Evolutionary conservation across 1,140 invertebrate genomes (phyloP), one percentile per base, ranked within the genome.

Genomic region (Phymorhynchus buccinoides): DNA sequence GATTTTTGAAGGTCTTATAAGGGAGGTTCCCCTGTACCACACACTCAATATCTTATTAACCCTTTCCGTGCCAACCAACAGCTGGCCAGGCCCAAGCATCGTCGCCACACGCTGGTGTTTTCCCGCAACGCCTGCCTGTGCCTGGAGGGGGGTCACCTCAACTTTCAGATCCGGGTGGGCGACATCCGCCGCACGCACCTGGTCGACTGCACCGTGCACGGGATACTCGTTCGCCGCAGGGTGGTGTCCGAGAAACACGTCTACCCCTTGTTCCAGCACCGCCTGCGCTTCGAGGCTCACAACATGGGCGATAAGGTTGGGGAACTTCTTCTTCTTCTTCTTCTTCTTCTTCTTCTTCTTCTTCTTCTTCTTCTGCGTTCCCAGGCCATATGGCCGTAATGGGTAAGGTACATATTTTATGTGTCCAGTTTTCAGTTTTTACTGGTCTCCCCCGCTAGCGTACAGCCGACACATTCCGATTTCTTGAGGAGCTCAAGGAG

Each of bases 121-220:
- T 88, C 85, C 52, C 88, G 91, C 66, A 91, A 89, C 44, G 91
- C 91, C 4, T 90, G 90, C n/a, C 87, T 93, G 1, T 90, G 91
- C 90, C 95, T 96, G 89, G 94, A 97, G 82, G 91, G 94, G 90
- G 97, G 97, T 0, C 95, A 96, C 86, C 94, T 99, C 1, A 97
- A 97, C 89, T 94, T 99, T 44, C 89, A 92, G 84, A 88, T 93
- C 30, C 86, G 93, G n/a, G 89, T 93, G 16, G 92, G 93, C 22
- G 92, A 93, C 85, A 89, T 93, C 78, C 85, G 92, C 35, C 89
- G 90, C 82, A 90, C 90, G 0, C 90, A 91, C 80, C 84, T 93
- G 30, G 89, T 92, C 30, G 89, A 91, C 66, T 87, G 89, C n/a
- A 96, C 95, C 79, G 96, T 99, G 1, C 93, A 97, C 77, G 98